A percentile compares a stretch with the other conserved stretches of the same genome.
Conservation (phyloP, 2,113 vertebrate species). For the Stegostoma tigrinum region DNA sequence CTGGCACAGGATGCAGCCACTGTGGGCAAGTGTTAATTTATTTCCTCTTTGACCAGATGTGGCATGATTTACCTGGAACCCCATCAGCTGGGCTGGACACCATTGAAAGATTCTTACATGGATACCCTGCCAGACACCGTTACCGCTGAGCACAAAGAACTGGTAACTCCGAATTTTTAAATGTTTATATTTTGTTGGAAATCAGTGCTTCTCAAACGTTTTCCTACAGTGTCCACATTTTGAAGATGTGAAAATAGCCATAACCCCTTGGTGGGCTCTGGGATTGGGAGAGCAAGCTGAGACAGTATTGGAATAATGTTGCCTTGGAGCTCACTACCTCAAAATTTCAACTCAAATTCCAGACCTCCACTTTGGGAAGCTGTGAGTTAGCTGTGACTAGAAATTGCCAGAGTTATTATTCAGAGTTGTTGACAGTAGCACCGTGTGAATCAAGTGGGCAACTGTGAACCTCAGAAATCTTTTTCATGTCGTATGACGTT, state of each 20-base stretch:
- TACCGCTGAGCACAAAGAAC: constrained; percentile 57
- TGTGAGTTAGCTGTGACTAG: no score
- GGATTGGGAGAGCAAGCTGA: no score
- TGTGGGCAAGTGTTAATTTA: neutral
- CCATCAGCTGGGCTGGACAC: constrained; percentile 78
- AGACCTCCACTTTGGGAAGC: no score
- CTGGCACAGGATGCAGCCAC: neutral
- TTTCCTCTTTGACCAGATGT: constrained; percentile 60
- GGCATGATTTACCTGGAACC: constrained; percentile 96
- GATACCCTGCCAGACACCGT: constrained; percentile 67
- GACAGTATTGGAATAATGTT: no score
- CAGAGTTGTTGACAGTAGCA: neutral
- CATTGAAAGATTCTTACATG: constrained; percentile 83
- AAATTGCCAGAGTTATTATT: neutral
- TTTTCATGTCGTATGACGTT: neutral
- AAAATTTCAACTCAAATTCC: no score
- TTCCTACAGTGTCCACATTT: no score
- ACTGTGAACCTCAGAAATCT: neutral
- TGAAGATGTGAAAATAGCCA: no score
- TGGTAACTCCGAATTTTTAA: constrained; percentile 56
- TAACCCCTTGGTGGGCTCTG: no score
- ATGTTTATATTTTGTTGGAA: neutral
- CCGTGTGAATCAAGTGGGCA: neutral
- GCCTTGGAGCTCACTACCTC: no score
- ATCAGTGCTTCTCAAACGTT: no score